Evolutionary conservation across 2,113 vertebrate species (phyloP).

Genomic region (Eurypyga helias): DNA sequence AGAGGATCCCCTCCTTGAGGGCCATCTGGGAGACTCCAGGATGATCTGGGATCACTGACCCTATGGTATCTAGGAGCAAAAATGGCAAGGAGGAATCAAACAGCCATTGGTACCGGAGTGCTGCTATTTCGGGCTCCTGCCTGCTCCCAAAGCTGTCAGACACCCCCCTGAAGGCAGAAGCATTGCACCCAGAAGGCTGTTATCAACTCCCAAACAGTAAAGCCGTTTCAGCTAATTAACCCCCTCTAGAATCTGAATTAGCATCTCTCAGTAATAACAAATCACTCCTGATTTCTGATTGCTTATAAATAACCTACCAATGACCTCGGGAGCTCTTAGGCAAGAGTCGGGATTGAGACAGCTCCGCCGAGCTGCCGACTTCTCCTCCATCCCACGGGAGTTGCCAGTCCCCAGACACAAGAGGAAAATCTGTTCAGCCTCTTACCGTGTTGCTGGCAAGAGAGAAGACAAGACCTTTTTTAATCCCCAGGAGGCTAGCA

Average conservation of each 20-base stretch:
- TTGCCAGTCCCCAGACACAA: neutral
- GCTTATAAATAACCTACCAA: slow-evolving; percentile 23
- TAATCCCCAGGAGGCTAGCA: neutral
- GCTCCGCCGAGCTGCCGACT: rapidly evolving
- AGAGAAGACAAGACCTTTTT: neutral
- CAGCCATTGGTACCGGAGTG: neutral
- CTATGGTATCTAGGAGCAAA: neutral
- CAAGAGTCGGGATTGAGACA: neutral
- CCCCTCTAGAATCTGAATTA: slow-evolving; percentile 29
- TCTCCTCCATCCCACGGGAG: neutral
- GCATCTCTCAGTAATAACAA: neutral
- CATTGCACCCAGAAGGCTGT: neutral
- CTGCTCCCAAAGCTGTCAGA: neutral
- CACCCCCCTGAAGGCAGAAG: neutral
- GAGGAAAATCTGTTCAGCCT: neutral
- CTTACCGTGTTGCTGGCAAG: neutral
- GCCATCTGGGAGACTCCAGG: neutral
- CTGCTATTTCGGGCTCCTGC: neutral
- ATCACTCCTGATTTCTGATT: slow-evolving; percentile 33
- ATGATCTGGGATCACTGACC: neutral
- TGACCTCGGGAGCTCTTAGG: neutral
- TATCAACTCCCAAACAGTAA: neutral
- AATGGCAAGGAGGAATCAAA: neutral
- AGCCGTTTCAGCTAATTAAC: slow-evolving; percentile 32
- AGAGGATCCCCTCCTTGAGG: neutral